Evolutionary conservation across 2,888 invertebrate genomes (phyloP), one percentile per base, ranked within the genome.

Genomic region (Ormyrus rosae): DNA sequence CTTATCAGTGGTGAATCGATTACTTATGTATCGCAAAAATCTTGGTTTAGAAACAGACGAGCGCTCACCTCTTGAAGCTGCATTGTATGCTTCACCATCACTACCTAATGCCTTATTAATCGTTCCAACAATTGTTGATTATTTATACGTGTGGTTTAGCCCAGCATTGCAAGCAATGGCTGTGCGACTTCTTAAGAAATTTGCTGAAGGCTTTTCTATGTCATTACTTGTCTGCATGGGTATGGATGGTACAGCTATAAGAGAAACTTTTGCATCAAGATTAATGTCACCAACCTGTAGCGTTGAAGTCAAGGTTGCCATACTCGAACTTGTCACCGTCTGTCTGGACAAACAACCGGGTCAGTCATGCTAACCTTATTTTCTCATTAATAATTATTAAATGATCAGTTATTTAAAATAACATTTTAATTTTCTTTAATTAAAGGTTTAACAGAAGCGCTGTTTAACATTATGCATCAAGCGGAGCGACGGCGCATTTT

Each of bases 151-250:
- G 71, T 90, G 92, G 85, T 92, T 93, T 83, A 93, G 93, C 84
- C 92, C 93, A 2, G 89, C 91, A 11, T 87, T 94, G 19, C 93
- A 93, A 19, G 92, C 92, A 7, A 90, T 93, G 86, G 92, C 93
- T 1, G 92, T 93, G 2, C 90, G 92, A 63, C 86, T 93, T 10
- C 84, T 94, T 50, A 92, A 92, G 81, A 91, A 93, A 83, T 91
- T 93, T 75, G 93, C 93, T 51, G 86, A 90, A 91, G 92, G 92
- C 67, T 92, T 93, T 61, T 92, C 92, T 0, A 93, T 93, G 91
- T 93, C 93, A 0, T 88, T 94, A 13, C 87, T 93, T 65, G 93
- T 93, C 6, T 93, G 93, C 86, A 91, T 94, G 87, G 93, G 93
- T 11, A 92, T 92, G 87, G 93, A 93, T 79, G 93, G 93, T 1